Base-by-base conservation (phyloP, 2,113 vertebrate genomes). In the Brachypteracias leptosomus region DNA sequence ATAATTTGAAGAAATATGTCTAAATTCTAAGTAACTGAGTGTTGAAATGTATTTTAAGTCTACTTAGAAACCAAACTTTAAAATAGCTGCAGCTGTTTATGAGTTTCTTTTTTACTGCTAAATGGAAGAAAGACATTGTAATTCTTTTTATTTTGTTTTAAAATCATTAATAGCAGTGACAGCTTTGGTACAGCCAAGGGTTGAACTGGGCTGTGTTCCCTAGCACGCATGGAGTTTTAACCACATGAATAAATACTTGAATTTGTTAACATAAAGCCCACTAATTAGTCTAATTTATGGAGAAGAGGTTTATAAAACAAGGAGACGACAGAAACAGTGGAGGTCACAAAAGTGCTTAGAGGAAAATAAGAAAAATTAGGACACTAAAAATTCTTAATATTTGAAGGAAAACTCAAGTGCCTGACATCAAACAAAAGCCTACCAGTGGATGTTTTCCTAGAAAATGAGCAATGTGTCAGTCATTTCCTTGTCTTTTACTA, bases 81-180 rank as follows among this genome's bases (percentile, higher is more conserved):
- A 94, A 95, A 78, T 61, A 96, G 62, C 71, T 79, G 49, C 55
- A 84, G 59, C 49, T 65, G 35, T 66, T 85, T 46, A 57, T 87
- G 63, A 85, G 65, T 78, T 90, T 77, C 51, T 70, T 75, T 80
- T 71, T 81, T 74, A 28, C 36, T 88, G 31, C 46, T 88, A 82
- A 63, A 62, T 77, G 65, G 68, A 74, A 73, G 28, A 61, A 86
- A 44, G 18, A 67, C 38, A 18, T 47, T 55, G 65, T 85, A 91
- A 70, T 78, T 82, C 52, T 80, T 88, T 54, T 77, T 62, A 25
- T 71, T 95, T 73, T 88, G 44, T 92, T 90, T 92, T 88, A 35
- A 80, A 80, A 46, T 86, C 16, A 54, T 46, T 76, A 73, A 58
- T 58, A 59, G 33, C 18, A 51, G 15, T 80, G 71, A 86, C 85